Conservation (phyloP, 2,888 invertebrate species). For the Diaphora mendica region DNA sequence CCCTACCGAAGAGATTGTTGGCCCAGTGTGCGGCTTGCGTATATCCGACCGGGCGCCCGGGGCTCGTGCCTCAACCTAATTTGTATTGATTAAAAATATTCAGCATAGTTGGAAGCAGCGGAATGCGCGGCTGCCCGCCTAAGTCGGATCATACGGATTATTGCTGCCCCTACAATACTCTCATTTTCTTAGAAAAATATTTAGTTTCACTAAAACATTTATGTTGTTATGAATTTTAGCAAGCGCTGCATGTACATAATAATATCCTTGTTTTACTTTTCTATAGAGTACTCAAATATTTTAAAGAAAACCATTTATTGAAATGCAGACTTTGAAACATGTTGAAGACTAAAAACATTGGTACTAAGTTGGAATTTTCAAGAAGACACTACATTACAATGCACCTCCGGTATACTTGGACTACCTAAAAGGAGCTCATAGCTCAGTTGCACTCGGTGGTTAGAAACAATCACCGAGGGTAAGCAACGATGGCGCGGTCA, state of each 20-base stretch:
- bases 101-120: constrained; percentile 78
- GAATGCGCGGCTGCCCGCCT: constrained; percentile 60
- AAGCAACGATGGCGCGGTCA: no score
- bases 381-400: background rate
- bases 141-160: constrained; percentile 66
- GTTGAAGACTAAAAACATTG: background rate
- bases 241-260: background rate
- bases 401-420: no score
- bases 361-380: background rate
- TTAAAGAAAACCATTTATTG: background rate
- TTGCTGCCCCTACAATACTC: constrained; percentile 56
- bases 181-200: constrained; percentile 65
- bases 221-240: constrained; percentile 20
- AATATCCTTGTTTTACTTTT: background rate
- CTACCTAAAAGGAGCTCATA: no score
- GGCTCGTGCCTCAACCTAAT: constrained; percentile 80
- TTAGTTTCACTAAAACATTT: constrained; percentile 40
- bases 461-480: no score
- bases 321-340: background rate
- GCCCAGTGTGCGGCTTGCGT: constrained; percentile 57
- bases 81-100: constrained; percentile 87
- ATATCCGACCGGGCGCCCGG: constrained; percentile 65
- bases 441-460: no score
- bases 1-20: background rate
- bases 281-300: background rate